Evolutionary conservation across 2,888 invertebrate genomes (phyloP).

Genomic region (Hecatera dysodea): DNA sequence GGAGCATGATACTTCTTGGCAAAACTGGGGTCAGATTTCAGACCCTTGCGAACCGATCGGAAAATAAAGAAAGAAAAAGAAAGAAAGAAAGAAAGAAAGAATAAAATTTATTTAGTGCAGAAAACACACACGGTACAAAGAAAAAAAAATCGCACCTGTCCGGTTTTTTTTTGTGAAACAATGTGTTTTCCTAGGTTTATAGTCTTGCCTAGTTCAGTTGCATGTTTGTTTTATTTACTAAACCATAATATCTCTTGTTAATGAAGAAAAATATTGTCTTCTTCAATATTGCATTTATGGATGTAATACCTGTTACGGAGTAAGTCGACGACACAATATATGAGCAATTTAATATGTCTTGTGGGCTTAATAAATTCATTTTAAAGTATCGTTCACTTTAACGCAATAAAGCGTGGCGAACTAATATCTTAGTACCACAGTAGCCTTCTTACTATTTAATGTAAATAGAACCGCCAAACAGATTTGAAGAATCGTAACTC

Average conservation of each 20-base stretch:
- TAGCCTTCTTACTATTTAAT: background rate
- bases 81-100: too few species aligned
- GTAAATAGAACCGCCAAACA: constrained; percentile 17
- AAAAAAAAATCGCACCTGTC: too few species aligned
- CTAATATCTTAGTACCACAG: background rate
- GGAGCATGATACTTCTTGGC: too few species aligned
- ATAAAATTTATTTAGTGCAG: too few species aligned
- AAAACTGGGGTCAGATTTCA: too few species aligned
- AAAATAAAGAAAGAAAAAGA: too few species aligned
- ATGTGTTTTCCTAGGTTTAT: too few species aligned
- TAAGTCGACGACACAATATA: background rate
- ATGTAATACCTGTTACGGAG: constrained; percentile 1
- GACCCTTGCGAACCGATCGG: too few species aligned
- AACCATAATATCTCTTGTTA: too few species aligned
- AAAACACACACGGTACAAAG: too few species aligned
- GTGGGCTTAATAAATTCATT: background rate
- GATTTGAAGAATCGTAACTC: background rate
- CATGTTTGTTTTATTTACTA: too few species aligned
- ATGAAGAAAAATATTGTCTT: background rate
- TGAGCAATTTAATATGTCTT: constrained; percentile 4
- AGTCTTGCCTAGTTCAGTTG: background rate
- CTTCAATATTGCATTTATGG: background rate
- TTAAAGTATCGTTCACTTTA: constrained; percentile 1
- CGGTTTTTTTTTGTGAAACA: too few species aligned
- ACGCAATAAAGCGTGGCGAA: background rate